Conservation (phyloP, 2,797 vertebrate genomes). For the Hozukius guyotensis region DNA sequence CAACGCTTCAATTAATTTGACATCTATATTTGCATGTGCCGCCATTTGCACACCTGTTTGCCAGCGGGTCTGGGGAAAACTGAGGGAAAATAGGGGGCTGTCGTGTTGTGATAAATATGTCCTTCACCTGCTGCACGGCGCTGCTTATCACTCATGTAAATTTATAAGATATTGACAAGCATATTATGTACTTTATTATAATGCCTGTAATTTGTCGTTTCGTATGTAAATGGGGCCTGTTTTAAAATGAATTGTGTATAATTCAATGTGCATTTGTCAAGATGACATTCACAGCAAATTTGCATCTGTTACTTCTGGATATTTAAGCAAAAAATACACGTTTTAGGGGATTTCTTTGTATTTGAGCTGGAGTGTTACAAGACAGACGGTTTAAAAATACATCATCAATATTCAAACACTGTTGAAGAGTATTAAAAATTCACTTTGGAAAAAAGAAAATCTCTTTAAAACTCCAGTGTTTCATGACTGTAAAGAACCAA, state of each 20-base stretch:
- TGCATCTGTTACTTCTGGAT: neutral
- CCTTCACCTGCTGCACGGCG: constrained; percentile 28
- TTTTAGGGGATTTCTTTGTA: neutral
- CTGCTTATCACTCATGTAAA: constrained; percentile 5
- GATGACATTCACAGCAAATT: constrained; percentile 11
- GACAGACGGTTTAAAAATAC: no score
- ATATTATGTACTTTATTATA: neutral
- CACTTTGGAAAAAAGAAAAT: neutral
- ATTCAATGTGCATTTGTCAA: constrained; percentile 20
- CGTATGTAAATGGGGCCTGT: neutral
- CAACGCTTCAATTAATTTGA: constrained; percentile 75
- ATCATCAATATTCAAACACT: neutral
- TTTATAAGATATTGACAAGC: constrained; percentile 27
- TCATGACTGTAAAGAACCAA: neutral
- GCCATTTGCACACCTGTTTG: constrained; percentile 71
- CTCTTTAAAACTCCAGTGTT: neutral
- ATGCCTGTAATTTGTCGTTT: constrained; percentile 6
- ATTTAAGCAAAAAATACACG: neutral
- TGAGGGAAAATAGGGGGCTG: constrained; percentile 22
- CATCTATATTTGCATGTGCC: constrained; percentile 71
- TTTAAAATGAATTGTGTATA: neutral
- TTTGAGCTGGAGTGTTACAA: neutral
- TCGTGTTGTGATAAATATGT: constrained; percentile 41
- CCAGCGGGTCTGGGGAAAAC: constrained; percentile 28
- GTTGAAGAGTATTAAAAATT: constrained; percentile 6